Percentiles rank a stretch among this genome's conserved stretches.
These are phyloP conservation scores for Speoplatyrhinus poulsoni DNA, from an alignment of 2,113 vertebrate species.

Conservation along the genomic window DNA sequence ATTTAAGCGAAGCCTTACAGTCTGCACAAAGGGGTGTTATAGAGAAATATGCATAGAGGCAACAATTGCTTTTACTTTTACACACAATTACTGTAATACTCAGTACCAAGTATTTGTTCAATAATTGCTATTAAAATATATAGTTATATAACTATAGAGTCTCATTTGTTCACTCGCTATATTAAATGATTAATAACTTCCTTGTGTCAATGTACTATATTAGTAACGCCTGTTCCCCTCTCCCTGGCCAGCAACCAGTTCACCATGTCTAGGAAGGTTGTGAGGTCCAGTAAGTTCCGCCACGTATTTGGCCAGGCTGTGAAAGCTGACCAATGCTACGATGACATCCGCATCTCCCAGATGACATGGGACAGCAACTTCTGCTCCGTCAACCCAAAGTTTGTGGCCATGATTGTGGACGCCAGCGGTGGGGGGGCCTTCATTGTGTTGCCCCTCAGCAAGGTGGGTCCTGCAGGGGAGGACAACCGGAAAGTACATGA, in stretches of 20 bases:
- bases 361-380: slow-evolving; percentile 94
- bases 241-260: slow-evolving; percentile 45
- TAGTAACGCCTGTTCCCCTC: background rate
- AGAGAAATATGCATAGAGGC: too few species aligned
- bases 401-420: slow-evolving; percentile 89
- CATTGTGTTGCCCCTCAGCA: slow-evolving; percentile 84
- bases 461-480: slow-evolving; percentile 70
- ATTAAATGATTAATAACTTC: too few species aligned
- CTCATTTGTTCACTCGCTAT: background rate
- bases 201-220: background rate
- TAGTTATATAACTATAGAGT: background rate
- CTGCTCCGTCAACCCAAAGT: slow-evolving; percentile 89
- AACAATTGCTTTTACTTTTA: too few species aligned
- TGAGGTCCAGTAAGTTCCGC: slow-evolving; percentile 89
- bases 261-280: slow-evolving; percentile 86
- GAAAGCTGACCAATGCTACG: slow-evolving; percentile 90
- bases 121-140: too few species aligned
- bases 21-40: too few species aligned
- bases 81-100: too few species aligned
- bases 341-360: slow-evolving; percentile 90
- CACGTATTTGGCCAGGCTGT: slow-evolving; percentile 87
- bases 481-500: too few species aligned
- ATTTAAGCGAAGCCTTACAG: too few species aligned
- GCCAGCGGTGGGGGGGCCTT: slow-evolving; percentile 90
- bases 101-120: too few species aligned